Percentiles rank a stretch among this genome's conserved stretches.
Evolutionary conservation across 2,113 vertebrate genomes (phyloP).

Genomic region (Neotoma lepida): DNA sequence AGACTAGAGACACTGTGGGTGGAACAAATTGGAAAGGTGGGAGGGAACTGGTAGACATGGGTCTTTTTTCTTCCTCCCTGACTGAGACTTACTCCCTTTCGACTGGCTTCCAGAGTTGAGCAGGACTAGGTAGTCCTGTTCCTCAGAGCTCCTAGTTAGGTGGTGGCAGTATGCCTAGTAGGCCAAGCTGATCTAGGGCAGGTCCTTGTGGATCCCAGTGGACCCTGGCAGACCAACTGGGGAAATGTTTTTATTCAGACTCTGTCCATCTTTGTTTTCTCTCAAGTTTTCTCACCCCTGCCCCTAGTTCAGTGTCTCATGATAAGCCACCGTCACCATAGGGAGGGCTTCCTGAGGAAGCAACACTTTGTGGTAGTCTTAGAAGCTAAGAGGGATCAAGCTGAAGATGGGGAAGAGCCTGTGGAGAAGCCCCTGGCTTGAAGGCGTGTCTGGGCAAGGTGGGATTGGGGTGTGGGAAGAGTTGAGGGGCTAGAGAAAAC

Average conservation of each 20-base stretch:
- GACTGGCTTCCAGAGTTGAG: not conserved
- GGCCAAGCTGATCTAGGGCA: not conserved
- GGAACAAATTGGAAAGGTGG: not conserved
- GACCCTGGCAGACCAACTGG: not conserved
- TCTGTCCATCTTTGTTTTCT: not conserved
- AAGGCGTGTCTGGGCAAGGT: not conserved
- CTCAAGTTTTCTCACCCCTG: not conserved
- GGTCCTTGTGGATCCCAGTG: not conserved
- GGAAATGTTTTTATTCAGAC: not conserved
- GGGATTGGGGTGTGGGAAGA: not conserved
- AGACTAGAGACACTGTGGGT: not conserved
- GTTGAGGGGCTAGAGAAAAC: not conserved
- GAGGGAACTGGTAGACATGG: not conserved
- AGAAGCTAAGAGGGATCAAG: not conserved
- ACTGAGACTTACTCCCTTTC: not conserved
- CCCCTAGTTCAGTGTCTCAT: not conserved
- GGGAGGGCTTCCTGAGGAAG: not conserved
- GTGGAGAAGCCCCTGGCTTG: not conserved
- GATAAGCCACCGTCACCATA: not conserved
- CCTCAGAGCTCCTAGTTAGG: not conserved
- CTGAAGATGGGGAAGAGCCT: not conserved
- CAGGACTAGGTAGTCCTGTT: not conserved
- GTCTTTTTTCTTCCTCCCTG: not conserved
- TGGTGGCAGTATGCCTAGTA: not conserved
- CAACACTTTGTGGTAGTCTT: not conserved